A percentile compares a stretch with the other conserved stretches of the same genome.
Conservation (phyloP, 2,113 vertebrate genomes). For the Illadopsis cleaveri region DNA sequence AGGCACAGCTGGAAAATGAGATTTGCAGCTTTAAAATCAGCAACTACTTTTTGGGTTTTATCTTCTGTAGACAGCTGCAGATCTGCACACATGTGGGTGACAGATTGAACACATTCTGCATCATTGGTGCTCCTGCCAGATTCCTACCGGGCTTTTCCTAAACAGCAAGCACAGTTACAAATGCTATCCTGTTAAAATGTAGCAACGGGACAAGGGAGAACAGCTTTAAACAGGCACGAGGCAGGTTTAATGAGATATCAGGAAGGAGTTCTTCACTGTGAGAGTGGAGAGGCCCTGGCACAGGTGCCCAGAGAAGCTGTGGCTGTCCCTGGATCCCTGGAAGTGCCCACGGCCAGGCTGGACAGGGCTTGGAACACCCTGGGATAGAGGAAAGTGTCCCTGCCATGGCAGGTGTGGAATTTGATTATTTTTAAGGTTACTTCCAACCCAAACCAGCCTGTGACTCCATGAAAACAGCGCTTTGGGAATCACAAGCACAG, state of each 20-base stretch:
- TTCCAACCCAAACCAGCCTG: background rate
- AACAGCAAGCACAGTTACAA: rapidly evolving
- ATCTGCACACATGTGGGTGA: background rate
- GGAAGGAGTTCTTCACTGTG: rapidly evolving
- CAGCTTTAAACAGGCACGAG: background rate
- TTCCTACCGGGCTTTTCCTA: background rate
- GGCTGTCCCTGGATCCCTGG: background rate
- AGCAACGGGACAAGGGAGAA: background rate
- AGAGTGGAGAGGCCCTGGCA: background rate
- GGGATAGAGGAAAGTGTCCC: rapidly evolving
- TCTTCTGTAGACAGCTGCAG: rapidly evolving
- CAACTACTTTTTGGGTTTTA: background rate
- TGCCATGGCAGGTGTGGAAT: background rate
- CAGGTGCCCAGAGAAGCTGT: background rate
- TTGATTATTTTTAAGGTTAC: background rate
- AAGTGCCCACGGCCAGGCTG: background rate
- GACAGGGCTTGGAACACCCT: rapidly evolving
- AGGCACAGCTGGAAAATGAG: background rate
- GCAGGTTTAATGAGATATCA: rapidly evolving
- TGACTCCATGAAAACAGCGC: background rate
- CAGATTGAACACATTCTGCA: background rate
- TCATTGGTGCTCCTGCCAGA: rapidly evolving
- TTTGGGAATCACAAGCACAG: background rate
- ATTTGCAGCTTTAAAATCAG: background rate
- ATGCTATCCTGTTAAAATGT: rapidly evolving